Evolutionary conservation across 1,140 invertebrate species (phyloP), one percentile per base, ranked within the genome.

Genomic region (Protaetia brevitarsis): DNA sequence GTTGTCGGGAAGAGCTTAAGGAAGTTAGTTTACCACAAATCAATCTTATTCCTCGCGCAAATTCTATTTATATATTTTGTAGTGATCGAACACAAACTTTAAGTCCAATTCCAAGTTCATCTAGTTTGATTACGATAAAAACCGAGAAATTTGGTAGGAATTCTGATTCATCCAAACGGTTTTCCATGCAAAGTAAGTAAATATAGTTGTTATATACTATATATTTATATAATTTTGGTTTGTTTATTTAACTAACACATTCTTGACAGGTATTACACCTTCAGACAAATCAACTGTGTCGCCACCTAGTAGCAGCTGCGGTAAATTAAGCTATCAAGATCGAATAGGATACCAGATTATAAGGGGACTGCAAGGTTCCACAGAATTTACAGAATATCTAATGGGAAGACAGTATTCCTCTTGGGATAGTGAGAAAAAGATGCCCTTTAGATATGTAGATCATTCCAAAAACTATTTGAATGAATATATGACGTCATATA

Each of bases 51-150:
- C 8, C 2, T 19, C 16, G 58, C 23, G 2, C 61, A 27, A 27
- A 30, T 34, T 26, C 13, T 8, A 31, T 57, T 30, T 21, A 11
- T 6, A 58, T 21, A 13, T 27, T 70, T 66, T 57, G 11, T 56
- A 69, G 67, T 66, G 65, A 71, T 37, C 28, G 64, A 29, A 26
- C 29, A 3, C 67, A 71, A 72, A 91, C 88, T 10, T 79, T 93
- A n/a, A 93, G 90, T 79, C 91, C 91, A 1, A 90, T 93, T 72
- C 89, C 90, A 0, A 93, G 90, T 78, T 87, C 89, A 66, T 88
- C 88, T 56, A 89, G 85, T 77, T 75, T 87, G 65, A 73, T 77
- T 56, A 79, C 77, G 41, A 71, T 78, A 63, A 76, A 75, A 67
- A 71, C 74, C 8, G 67, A 70, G 5, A 66, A 77, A 41, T 26